Conservation (phyloP, 2,113 vertebrate species). For the Daphoenositta chrysoptera region DNA sequence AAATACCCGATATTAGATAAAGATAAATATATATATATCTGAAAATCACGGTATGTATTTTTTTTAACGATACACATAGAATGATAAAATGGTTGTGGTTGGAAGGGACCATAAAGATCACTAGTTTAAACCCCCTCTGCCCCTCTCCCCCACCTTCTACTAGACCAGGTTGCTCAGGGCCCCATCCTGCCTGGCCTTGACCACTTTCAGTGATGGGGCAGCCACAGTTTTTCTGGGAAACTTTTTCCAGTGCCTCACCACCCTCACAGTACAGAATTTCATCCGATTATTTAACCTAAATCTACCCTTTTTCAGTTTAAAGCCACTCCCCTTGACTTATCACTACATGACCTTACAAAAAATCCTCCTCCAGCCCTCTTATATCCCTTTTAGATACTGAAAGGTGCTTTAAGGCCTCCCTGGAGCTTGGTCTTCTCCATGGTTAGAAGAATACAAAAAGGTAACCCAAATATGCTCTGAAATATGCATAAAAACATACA, state of each 20-base stretch:
- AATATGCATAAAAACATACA: not conserved
- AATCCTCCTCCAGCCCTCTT: not conserved
- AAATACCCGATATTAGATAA: not conserved
- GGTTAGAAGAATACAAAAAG: not conserved
- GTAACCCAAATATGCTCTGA: not conserved
- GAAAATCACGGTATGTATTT: not conserved
- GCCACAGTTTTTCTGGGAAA: not conserved
- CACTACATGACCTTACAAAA: not conserved
- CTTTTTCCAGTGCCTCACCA: not conserved
- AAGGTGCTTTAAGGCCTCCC: not conserved
- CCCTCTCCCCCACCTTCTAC: not conserved
- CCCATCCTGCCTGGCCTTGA: not conserved
- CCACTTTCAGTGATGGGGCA: not conserved
- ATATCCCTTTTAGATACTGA: not conserved
- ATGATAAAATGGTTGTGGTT: not conserved
- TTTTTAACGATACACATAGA: accelerated
- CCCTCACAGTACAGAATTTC: not conserved
- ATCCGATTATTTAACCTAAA: not conserved
- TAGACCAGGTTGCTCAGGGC: not conserved
- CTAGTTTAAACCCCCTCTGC: not conserved
- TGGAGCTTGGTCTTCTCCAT: not conserved
- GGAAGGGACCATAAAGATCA: not conserved
- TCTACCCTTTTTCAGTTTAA: not conserved
- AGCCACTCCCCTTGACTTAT: not conserved
- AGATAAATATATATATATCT: too few relatives aligned